Conservation (phyloP, 1,140 invertebrate genomes). For the Tribolium castaneum region DNA sequence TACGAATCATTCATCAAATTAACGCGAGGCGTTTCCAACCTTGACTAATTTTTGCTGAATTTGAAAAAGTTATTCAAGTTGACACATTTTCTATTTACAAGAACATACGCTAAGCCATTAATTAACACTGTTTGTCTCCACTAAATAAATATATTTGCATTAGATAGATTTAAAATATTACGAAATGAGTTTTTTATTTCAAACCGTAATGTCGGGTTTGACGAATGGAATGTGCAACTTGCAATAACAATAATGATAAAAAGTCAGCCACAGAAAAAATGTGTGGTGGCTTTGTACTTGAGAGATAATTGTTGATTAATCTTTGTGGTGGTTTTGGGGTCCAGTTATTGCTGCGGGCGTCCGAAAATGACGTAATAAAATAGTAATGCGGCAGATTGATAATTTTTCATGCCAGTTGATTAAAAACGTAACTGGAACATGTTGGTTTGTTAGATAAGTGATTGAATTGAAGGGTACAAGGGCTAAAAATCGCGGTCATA, state of each 20-base stretch:
- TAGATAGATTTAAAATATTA: no score
- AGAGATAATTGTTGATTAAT: slow-evolving; percentile 21
- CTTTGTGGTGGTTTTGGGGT: neutral
- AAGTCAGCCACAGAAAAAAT: neutral
- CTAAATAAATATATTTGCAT: no score
- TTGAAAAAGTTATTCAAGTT: neutral
- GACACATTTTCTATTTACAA: neutral
- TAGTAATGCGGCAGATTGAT: slow-evolving; percentile 25
- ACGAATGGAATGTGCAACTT: no score
- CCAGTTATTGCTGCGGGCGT: slow-evolving; percentile 25
- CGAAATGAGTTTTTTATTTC: no score
- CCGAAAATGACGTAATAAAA: slow-evolving; percentile 21
- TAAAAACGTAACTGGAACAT: neutral
- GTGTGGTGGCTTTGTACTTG: neutral
- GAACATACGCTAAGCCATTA: no score
- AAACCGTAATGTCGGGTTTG: no score
- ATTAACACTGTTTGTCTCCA: no score
- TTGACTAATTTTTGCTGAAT: neutral
- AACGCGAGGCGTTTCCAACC: neutral
- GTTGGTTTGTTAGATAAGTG: neutral
- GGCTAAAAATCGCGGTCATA: slow-evolving; percentile 28
- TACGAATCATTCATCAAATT: neutral
- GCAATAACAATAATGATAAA: no score
- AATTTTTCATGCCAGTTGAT: neutral
- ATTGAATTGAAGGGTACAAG: neutral